Conservation (phyloP, 2,797 vertebrate genomes). For the Momotus momota region DNA sequence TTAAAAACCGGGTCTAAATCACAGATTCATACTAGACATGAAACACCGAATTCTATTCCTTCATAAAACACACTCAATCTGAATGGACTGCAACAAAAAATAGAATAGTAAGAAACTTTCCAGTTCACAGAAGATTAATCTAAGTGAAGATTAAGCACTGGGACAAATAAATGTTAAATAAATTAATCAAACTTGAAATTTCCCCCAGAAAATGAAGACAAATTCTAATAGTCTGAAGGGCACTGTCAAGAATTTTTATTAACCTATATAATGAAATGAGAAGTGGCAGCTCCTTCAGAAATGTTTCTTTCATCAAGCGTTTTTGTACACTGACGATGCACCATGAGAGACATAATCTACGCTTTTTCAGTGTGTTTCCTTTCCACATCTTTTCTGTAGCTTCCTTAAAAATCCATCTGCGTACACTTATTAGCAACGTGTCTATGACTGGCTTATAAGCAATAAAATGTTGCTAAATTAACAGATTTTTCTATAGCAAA, state of each 20-base stretch:
- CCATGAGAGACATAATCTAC: neutral
- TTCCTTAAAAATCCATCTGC: neutral
- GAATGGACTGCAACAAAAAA: neutral
- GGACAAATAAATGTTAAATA: neutral
- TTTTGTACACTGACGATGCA: neutral
- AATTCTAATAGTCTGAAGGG: neutral
- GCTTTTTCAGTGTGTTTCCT: neutral
- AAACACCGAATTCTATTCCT: neutral
- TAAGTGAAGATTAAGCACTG: neutral
- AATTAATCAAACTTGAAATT: conserved; percentile 4
- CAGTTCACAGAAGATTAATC: neutral
- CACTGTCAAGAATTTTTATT: conserved; percentile 9
- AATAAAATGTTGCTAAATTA: conserved; percentile 3
- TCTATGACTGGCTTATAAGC: neutral
- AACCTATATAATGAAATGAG: neutral
- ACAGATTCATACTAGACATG: neutral
- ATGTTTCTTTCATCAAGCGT: neutral
- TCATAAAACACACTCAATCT: neutral
- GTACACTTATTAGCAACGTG: neutral
- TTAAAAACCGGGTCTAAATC: neutral
- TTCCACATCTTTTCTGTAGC: neutral
- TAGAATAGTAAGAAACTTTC: neutral
- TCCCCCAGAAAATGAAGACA: neutral
- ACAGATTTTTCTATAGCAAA: neutral
- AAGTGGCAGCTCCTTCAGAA: neutral